Evolutionary conservation across 2,888 invertebrate genomes (phyloP).

Genomic region (Dryobotodes eremita): DNA sequence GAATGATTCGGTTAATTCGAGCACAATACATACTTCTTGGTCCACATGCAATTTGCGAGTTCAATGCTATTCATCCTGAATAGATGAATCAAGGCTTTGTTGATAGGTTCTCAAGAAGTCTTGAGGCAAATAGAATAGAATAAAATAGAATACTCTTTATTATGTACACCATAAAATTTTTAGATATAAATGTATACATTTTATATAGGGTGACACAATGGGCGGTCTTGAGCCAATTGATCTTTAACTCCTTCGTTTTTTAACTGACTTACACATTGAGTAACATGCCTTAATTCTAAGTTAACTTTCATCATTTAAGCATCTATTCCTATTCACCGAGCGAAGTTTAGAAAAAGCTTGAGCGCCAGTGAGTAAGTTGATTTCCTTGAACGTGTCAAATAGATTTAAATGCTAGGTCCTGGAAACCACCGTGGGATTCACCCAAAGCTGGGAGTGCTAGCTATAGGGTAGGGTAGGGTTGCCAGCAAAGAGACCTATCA

Average conservation of each 20-base stretch:
- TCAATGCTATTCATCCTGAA: slow-evolving; percentile 18
- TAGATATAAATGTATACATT: too few species aligned
- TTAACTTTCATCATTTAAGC: too few species aligned
- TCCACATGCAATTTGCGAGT: slow-evolving; percentile 30
- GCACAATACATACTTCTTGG: slow-evolving; percentile 4
- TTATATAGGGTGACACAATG: too few species aligned
- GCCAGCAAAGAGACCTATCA: neutral
- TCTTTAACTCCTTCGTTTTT: neutral
- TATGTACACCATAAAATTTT: too few species aligned
- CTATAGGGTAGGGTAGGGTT: too few species aligned
- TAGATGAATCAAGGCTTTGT: slow-evolving; percentile 15
- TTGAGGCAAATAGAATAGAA: neutral
- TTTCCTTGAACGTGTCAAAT: neutral
- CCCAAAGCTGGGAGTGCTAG: neutral
- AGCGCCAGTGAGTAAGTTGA: neutral
- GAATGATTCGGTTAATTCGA: slow-evolving; percentile 61
- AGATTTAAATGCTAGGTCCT: too few species aligned
- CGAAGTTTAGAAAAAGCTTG: neutral
- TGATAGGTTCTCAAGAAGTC: neutral
- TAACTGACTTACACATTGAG: neutral
- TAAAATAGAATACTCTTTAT: too few species aligned
- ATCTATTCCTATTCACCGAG: too few species aligned
- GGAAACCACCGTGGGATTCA: too few species aligned
- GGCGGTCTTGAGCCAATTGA: slow-evolving; percentile 2
- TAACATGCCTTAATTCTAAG: too few species aligned